Percentiles rank a stretch among this genome's conserved stretches.
Evolutionary conservation across 2,797 vertebrate genomes (phyloP).

Genomic region (Carapus acus): DNA sequence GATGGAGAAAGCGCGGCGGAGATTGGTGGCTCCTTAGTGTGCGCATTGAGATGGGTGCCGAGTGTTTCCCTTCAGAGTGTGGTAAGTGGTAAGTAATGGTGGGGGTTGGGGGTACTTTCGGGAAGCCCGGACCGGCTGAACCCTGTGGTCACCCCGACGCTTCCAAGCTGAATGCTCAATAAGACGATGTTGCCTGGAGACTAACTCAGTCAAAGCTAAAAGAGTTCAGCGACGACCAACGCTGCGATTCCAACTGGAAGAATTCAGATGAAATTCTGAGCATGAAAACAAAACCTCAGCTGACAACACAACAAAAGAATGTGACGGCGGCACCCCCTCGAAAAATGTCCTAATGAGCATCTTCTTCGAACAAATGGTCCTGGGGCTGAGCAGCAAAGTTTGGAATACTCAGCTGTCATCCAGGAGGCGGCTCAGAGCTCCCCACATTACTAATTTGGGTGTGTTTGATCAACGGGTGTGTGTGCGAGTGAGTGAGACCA

Average conservation of each 20-base stretch:
- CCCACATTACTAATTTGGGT: slow-evolving; percentile 63
- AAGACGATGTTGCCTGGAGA: slow-evolving; percentile 41
- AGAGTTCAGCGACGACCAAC: slow-evolving; percentile 1
- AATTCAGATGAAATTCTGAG: too few relatives aligned
- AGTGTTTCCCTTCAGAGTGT: slow-evolving; percentile 36
- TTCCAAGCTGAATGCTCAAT: slow-evolving; percentile 21
- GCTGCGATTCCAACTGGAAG: not conserved
- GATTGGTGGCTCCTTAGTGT: slow-evolving; percentile 33
- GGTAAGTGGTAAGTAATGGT: slow-evolving; percentile 31
- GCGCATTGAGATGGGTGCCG: slow-evolving; percentile 50
- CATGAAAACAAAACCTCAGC: too few relatives aligned
- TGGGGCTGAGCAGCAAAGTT: slow-evolving; percentile 17
- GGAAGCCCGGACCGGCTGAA: slow-evolving; percentile 32
- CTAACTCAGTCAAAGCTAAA: slow-evolving; percentile 31
- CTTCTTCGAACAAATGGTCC: slow-evolving; percentile 41
- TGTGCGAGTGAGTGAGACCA: slow-evolving; percentile 25
- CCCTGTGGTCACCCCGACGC: slow-evolving; percentile 17
- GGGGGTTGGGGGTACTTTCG: slow-evolving; percentile 25
- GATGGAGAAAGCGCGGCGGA: slow-evolving; percentile 50
- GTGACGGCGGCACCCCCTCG: too few relatives aligned
- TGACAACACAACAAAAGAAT: not conserved
- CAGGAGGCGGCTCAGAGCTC: slow-evolving; percentile 46
- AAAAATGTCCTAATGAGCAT: slow-evolving; percentile 5
- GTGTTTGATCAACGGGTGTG: slow-evolving; percentile 51
- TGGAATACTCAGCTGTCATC: slow-evolving; percentile 55